Evolutionary conservation across 2,797 vertebrate species (phyloP), one percentile per base, ranked within the genome.

Genomic region (Apogon talboti): DNA sequence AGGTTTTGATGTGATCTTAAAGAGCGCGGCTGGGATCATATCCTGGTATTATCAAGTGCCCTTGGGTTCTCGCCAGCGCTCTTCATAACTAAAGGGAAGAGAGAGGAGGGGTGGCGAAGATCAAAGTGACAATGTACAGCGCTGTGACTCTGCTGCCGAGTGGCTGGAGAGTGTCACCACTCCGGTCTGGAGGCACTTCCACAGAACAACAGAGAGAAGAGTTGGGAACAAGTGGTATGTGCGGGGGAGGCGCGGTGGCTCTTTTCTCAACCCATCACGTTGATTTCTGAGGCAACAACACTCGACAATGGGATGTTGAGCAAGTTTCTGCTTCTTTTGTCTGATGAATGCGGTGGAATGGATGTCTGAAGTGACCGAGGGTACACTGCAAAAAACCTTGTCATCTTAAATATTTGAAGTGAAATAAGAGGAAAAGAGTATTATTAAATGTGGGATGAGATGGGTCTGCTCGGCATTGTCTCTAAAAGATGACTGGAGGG

Each of bases 31-130:
- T 44, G 46, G 82, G 76, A 89, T 89, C 84, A 87, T 85, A 87
- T 91, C 87, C 88, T 88, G 87, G 86, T 87, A 84, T 90, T 85
- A 87, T 91, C 78, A 79, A 84, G 83, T 78, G 80, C 85, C 80
- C 78, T 68, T 81, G 87, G 87, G 84, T 52, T 65, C 48, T 6
- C 68, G 83, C 90, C 90, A 88, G 70, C 13, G 6, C 85, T 77
- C 84, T 66, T 85, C 85, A 85, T 91, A 83, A 86, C 89, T 75
- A 71, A 61, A 76, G 80, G 79, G 82, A 68, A 65, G 50, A 13
- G 21, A n/a, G 21, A n/a, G 33, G 45, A 13, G n/a, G 42, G 51
- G 54, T 64, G 33, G 42, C 41, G 78, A 43, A 51, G 84, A 87
- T 90, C 88, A 90, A 90, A 91, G 89, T 64, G 72, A 91, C 82